Base-by-base conservation (phyloP, 2,888 invertebrate genomes). In the Drosophila anomalipes region DNA sequence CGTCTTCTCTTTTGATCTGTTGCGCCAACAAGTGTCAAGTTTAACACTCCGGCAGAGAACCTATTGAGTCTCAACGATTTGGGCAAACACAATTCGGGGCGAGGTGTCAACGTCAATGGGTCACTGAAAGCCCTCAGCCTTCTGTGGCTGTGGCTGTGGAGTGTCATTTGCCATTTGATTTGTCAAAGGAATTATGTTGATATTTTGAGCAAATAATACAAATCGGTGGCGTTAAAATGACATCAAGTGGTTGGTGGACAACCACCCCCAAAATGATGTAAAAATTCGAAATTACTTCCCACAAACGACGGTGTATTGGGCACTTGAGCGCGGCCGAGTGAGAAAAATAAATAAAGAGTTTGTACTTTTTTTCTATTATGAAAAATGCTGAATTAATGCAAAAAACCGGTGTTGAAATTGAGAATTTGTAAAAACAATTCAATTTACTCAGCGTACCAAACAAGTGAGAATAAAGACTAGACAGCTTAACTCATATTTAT, bases 171-270 rank as follows among this genome's bases (percentile, higher is more conserved):
- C 66, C 90, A 68, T 86, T 79, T 87, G 87, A 90, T 89, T 86
- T 90, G 80, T 83, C 89, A 86, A 89, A 90, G 84, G 89, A 80
- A 87, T 86, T 86, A 81, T 83, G 83, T 59, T 83, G 75, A 84
- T 89, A 81, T 73, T 79, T 84, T 89, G 49, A 59, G 74, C 81
- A 87, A 87, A 90, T 84, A 90, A 71, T 68, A 70, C 51, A 57
- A 89, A 75, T 80, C 70, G 54, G 35, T 74, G 85, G 85, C 85
- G 88, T 89, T 71, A 85, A 85, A 86, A 80, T 87, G 81, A 82
- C 79, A 77, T 88, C 76, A 68, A 86, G 88, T 89, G 86, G 65
- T 57, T 78, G 54, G 64, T 78, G 56, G 62, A 64, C 73, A 88
- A 85, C 90, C 86, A 81, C 81, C 83, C 74, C 57, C 61, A 35